Base-by-base conservation (phyloP, 2,888 invertebrate species). In the Trichogramma dendrolimi region DNA sequence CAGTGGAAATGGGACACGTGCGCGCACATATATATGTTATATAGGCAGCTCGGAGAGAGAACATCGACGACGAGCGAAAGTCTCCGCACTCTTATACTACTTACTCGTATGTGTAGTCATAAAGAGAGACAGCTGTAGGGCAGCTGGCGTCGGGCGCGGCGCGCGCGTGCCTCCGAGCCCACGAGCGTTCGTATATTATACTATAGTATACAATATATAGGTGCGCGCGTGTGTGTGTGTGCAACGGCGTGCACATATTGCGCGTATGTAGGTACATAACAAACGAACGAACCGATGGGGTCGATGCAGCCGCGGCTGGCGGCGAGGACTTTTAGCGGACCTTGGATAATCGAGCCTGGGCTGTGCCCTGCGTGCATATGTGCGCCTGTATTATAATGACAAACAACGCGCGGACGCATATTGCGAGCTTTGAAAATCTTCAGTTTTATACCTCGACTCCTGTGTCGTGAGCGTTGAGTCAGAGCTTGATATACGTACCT, bases 141-240 rank as follows among this genome's bases (percentile, higher is more conserved):
- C 79, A 79, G 79, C 79, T 79, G 79, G 78, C 75, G 39, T 11
- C 8, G 27, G 48, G 11, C 5, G 47, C 47, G 6, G 47, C 62
- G 76, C 14, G 77, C 78, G 78, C 79, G 78, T 79, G 79, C 79
- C 79, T 73, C 51, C n/a, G 71, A 78, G 76, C 78, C 78, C 77
- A 78, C 77, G 78, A 78, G 79, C 27, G 27, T 27, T 27, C 27
- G 27, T 46, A 10, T 3, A 46, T 46, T 46, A 46, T 46, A 46
- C n/a, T 46, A n/a, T 2, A 1, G 2, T 46, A 3, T 2, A 10
- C n/a, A 2, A 8, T 46, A 10, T 46, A 10, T 46, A 46, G 46
- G 8, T 46, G 46, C n/a, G 46, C n/a, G n/a, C 2, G 8, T 46
- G n/a, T 46, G 8, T 46, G n/a, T 46, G n/a, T 46, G n/a, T 27